Percentiles rank a stretch among this genome's conserved stretches.
phyloP scores from a whole-genome alignment of 2,113 vertebrate species.

The Leiothrix lutea region DNA sequence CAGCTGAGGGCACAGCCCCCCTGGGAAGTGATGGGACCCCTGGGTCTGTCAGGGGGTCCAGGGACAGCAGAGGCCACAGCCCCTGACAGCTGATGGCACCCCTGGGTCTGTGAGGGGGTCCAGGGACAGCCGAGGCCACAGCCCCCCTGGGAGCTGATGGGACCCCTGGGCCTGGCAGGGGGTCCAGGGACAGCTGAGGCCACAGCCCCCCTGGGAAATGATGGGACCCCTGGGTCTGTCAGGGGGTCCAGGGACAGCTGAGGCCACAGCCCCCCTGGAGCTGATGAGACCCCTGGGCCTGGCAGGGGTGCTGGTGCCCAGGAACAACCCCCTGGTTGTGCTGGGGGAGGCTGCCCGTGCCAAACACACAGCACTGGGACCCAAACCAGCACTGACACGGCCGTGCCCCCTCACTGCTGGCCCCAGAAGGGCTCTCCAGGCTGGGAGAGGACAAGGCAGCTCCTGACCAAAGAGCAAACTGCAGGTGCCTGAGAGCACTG shows the following conservation, averaged over 20 bases:
- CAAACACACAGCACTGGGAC: fast-evolving
- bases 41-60: background rate
- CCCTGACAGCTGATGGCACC: too few relatives aligned
- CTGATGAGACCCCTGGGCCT: too few relatives aligned
- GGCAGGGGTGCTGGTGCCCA: background rate
- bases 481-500: background rate
- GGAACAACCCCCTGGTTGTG: fast-evolving
- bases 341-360: fast-evolving
- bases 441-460: background rate
- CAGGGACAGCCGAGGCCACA: fast-evolving
- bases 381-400: fast-evolving
- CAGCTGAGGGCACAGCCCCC: too few relatives aligned
- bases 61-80: too few relatives aligned
- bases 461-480: background rate
- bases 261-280: fast-evolving
- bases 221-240: too few relatives aligned
- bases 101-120: background rate
- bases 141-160: fast-evolving
- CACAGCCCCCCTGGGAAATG: too few relatives aligned
- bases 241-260: too few relatives aligned
- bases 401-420: too few relatives aligned
- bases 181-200: background rate
- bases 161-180: too few relatives aligned
- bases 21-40: too few relatives aligned
- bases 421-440: background rate